Evolutionary conservation across 2,797 vertebrate genomes (phyloP), one percentile per base, ranked within the genome.

Genomic region (Vultur gryphus): DNA sequence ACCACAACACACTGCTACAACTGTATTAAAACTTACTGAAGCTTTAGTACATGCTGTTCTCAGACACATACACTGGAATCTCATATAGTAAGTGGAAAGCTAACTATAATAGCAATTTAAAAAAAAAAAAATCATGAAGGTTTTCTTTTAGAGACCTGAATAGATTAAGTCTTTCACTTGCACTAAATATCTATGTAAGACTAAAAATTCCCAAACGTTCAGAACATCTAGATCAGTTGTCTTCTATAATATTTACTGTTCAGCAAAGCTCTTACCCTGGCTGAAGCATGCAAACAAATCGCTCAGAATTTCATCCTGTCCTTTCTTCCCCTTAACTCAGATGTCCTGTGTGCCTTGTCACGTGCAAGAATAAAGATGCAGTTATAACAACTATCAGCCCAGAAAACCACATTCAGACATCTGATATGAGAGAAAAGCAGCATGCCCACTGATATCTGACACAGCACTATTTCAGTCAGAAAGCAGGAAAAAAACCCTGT

Each of bases 1-100:
- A 91, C 71, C 79, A 73, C 89, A 46, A 94, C 73, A 92, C 81
- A 7, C 89, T 87, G 85, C 84, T 91, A 84, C 80, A 52, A 91
- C 83, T 71, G 66, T 64, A 44, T 49, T 86, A 90, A 86, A 92
- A 55, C 87, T 80, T 75, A 93, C 0, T 71, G 82, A 94, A 84
- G 82, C 62, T 7, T 58, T 67, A 83, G 89, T 76, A 92, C 80
- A 7, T 66, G 85, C 64, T 95, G 85, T 94, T 91, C 89, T 95
- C 90, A 93, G 77, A 82, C 57, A 41, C 72, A 62, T 18, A 59
- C 52, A 20, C 86, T 91, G 89, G 35, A 91, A 51, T 84, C 72
- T 87, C 46, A 1, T 58, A 19, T 14, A 93, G 49, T 11, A 61
- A 92, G 76, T 67, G 66, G 58, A 82, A 90, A 92, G 62, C 48